phyloP scores from a whole-genome alignment of 1,140 invertebrate genomes.

The Carposina sasakii region DNA sequence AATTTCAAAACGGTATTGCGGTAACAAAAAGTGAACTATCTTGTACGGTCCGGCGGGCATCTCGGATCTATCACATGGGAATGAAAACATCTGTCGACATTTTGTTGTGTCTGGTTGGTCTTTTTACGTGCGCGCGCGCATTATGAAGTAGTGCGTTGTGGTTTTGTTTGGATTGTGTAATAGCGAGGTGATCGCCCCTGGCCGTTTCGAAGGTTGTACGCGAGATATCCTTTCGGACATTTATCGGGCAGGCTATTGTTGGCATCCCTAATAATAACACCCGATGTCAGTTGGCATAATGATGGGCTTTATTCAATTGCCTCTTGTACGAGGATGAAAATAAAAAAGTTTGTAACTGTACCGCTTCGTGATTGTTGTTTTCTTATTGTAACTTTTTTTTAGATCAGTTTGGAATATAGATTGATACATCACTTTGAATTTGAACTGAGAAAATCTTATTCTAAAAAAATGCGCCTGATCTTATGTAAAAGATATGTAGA shows the following conservation, averaged over 20 bases:
- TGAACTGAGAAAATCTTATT: no score
- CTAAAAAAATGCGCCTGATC: no score
- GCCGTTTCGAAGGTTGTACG: constrained; percentile 28
- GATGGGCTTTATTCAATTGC: not conserved
- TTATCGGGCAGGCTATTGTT: constrained; percentile 19
- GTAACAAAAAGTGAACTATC: constrained; percentile 41
- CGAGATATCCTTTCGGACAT: constrained; percentile 23
- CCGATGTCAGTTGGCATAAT: constrained; percentile 14
- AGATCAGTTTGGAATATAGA: no score
- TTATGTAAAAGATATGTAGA: no score
- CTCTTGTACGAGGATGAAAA: no score
- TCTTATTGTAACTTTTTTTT: no score
- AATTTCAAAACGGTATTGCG: constrained; percentile 56
- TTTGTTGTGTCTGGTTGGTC: constrained; percentile 32
- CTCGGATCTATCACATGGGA: constrained; percentile 42
- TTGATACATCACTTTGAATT: no score
- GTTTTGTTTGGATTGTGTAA: constrained; percentile 36
- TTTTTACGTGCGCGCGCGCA: constrained; percentile 29
- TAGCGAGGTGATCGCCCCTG: constrained; percentile 31
- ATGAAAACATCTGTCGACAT: constrained; percentile 58
- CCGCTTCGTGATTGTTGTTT: no score
- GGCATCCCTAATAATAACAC: constrained; percentile 18
- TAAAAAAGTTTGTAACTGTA: no score
- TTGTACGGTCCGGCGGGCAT: constrained; percentile 21
- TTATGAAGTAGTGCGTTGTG: constrained; percentile 28